Percentiles rank a stretch among this genome's conserved stretches.
These are phyloP conservation scores for Drosophila paracracens DNA, from an alignment of 2,888 invertebrate genomes.

Conservation along the genomic window DNA sequence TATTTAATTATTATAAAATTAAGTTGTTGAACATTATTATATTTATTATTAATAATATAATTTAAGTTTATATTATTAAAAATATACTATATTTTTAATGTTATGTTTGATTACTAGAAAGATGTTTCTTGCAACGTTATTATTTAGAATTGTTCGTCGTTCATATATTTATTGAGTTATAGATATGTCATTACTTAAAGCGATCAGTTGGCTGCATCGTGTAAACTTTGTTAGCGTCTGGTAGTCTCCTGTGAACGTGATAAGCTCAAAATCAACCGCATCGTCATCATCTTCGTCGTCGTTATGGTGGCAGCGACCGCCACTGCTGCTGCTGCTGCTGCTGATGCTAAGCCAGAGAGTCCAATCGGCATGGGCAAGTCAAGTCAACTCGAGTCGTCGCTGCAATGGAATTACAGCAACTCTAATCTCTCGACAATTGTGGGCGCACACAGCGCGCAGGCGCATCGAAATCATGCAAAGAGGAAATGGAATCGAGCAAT, in stretches of 20 bases:
- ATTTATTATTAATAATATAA: not conserved
- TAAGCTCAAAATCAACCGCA: slow-evolving; percentile 76
- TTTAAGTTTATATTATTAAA: not conserved
- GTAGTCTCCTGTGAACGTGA: slow-evolving; percentile 76
- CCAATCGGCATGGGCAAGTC: slow-evolving; percentile 60
- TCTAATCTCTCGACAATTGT: slow-evolving; percentile 81
- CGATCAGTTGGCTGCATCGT: slow-evolving; percentile 34
- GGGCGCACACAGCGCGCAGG: slow-evolving; percentile 67
- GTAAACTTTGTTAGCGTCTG: slow-evolving; percentile 70
- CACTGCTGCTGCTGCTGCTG: slow-evolving; percentile 10
- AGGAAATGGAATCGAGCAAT: slow-evolving; percentile 74
- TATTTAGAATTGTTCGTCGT: not conserved
- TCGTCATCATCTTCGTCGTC: slow-evolving; percentile 56
- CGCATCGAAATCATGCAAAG: slow-evolving; percentile 71
- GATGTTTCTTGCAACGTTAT: not conserved
- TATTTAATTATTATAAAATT: not conserved
- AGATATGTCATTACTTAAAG: not conserved
- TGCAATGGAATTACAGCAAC: slow-evolving; percentile 72
- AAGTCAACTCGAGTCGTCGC: slow-evolving; percentile 29
- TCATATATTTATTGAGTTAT: not conserved
- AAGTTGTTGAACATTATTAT: not conserved
- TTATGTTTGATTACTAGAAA: not conserved
- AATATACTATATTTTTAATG: not conserved
- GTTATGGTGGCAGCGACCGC: slow-evolving; percentile 43
- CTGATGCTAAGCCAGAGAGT: slow-evolving; percentile 41